Evolutionary conservation across 2,113 vertebrate genomes (phyloP).

Genomic region (Varanus komodoensis): DNA sequence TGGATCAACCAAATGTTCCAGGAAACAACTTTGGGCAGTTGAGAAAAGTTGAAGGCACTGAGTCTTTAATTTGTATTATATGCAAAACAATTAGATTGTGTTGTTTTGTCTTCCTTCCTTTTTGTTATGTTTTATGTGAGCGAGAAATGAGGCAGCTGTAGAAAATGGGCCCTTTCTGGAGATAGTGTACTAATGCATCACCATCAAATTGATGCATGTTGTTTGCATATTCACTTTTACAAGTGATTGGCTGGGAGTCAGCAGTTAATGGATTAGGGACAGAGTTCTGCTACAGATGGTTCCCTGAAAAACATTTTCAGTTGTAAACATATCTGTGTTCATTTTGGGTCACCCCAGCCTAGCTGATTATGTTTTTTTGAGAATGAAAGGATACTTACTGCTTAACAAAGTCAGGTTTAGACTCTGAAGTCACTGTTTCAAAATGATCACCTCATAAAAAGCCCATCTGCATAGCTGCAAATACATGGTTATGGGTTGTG

Average conservation of each 20-base stretch:
- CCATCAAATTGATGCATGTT: slow-evolving; percentile 73
- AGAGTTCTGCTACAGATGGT: slow-evolving; percentile 79
- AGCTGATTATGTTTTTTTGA: slow-evolving; percentile 76
- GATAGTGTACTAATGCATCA: slow-evolving; percentile 73
- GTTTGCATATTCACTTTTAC: slow-evolving; percentile 83
- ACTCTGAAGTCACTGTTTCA: slow-evolving; percentile 75
- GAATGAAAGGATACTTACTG: slow-evolving; percentile 72
- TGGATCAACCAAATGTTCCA: slow-evolving; percentile 17
- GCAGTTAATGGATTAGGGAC: slow-evolving; percentile 84
- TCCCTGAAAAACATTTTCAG: slow-evolving; percentile 83
- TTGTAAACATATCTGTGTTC: slow-evolving; percentile 80
- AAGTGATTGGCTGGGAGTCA: slow-evolving; percentile 82
- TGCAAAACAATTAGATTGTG: slow-evolving; percentile 55
- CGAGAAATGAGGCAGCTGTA: slow-evolving; percentile 66
- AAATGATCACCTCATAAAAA: slow-evolving; percentile 66
- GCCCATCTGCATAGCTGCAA: slow-evolving; percentile 61
- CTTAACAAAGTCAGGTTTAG: slow-evolving; percentile 72
- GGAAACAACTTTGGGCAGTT: slow-evolving; percentile 46
- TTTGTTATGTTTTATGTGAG: slow-evolving; percentile 70
- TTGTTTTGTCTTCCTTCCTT: slow-evolving; percentile 53
- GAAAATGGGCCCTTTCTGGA: slow-evolving; percentile 71
- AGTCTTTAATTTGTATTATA: slow-evolving; percentile 61
- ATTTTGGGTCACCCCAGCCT: slow-evolving; percentile 61
- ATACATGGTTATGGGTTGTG: slow-evolving; percentile 68
- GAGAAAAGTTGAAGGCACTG: slow-evolving; percentile 55